Conservation (phyloP, 2,888 invertebrate species). For the Lasioglossum morio region DNA sequence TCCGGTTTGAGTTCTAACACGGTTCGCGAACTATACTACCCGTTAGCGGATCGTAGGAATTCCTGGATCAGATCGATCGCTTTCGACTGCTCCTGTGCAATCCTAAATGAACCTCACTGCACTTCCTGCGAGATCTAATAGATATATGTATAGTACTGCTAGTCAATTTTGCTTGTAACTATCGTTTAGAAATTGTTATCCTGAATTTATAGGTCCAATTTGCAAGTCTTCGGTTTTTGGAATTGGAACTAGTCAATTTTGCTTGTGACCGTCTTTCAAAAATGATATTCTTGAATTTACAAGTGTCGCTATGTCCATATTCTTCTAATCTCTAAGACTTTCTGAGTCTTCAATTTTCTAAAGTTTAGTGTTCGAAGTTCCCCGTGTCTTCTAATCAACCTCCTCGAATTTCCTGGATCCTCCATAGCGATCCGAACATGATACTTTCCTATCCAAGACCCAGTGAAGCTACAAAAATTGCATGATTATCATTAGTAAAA, state of each 20-base stretch:
- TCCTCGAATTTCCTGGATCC: neutral
- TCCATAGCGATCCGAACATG: neutral
- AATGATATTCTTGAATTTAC: neutral
- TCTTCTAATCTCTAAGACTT: neutral
- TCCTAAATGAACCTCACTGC: neutral
- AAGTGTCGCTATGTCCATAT: neutral
- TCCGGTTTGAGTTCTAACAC: slow-evolving; percentile 10
- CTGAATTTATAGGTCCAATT: neutral
- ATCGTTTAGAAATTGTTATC: neutral
- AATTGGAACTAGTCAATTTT: neutral
- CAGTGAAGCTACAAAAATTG: neutral
- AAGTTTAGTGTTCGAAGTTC: neutral
- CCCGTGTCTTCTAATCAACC: neutral
- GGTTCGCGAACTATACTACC: neutral
- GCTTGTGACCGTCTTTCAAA: neutral
- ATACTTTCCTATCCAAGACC: neutral
- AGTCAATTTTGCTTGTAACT: neutral
- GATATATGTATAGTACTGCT: too few relatives aligned
- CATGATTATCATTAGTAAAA: neutral
- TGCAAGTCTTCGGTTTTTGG: neutral
- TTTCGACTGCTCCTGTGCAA: neutral
- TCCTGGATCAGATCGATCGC: neutral
- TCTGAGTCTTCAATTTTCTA: neutral
- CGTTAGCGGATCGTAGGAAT: slow-evolving; percentile 9
- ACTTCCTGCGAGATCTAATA: neutral